Base-by-base conservation (phyloP, 2,888 invertebrate species). In the Brachyopa scutellaris region DNA sequence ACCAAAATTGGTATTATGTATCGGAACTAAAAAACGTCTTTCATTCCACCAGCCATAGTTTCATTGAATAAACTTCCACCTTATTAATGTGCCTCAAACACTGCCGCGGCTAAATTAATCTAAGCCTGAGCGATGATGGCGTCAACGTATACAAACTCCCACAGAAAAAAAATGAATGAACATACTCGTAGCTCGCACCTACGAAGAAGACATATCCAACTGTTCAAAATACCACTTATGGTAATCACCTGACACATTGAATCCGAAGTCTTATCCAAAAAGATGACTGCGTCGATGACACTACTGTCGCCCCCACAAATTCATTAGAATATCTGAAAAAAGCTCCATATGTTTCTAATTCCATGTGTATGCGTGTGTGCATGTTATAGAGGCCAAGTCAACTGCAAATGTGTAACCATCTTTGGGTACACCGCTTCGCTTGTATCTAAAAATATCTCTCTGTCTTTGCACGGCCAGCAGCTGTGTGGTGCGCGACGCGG, bases 31-130 rank as follows among this genome's bases (percentile, higher is more conserved):
- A n/a, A 17, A 15, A 40, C 9, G 1, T 2, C 47, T 11, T 8
- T 26, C 47, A 11, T 38, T 40, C 1, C 21, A 47, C 53, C 57
- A 62, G 72, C 21, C 84, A 85, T 82, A 83, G 26, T n/a, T n/a
- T 13, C 11, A 64, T 38, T 19, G 13, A 55, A 13, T 15, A 87
- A 87, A 86, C 38, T 85, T 84, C 80, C 87, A 62, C 47, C 36
- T 62, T 15, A 67, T 21, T 45, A 55, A 55, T 42, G 55, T 67
- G 38, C 11, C 8, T 36, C 13, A 2, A 53, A 36, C 33, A 21
- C 11, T 23, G 8, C 9, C 19, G 11, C 38, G 15, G 15, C 38
- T 2, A 7, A 6, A 1, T 11, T 38, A 15, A 13, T 38, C 17
- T 38, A 15, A 45, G 11, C 29, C 15, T 26, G n/a, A 13, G 17